Conservation (phyloP, 2,797 vertebrate species). For the Leptoclinus maculatus region DNA sequence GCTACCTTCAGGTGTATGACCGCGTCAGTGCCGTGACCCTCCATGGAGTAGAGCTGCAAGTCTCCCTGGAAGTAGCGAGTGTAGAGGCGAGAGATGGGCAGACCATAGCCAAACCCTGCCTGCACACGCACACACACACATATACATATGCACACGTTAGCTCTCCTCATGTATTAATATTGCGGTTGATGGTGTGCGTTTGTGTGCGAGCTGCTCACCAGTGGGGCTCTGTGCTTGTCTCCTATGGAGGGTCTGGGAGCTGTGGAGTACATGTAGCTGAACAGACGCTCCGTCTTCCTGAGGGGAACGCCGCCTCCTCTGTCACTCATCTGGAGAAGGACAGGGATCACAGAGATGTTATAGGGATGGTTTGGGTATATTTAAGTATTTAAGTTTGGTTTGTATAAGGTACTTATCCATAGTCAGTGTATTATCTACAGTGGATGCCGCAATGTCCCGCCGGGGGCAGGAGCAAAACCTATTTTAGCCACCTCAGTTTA, state of each 20-base stretch:
- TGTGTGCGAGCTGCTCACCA: constrained; percentile 75
- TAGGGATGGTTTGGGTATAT: background rate
- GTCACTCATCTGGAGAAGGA: constrained; percentile 87
- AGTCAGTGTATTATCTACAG: background rate
- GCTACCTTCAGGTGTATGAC: constrained; percentile 86
- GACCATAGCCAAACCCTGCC: constrained; percentile 91
- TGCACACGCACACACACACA: constrained; percentile 54
- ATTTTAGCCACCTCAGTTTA: background rate
- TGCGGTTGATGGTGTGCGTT: background rate
- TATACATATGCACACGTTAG: background rate
- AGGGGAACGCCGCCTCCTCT: constrained; percentile 88
- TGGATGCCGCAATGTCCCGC: no score
- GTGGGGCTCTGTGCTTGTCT: constrained; percentile 82
- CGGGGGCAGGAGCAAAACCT: no score
- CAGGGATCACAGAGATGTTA: background rate
- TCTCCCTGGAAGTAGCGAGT: constrained; percentile 94
- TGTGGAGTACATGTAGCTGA: constrained; percentile 93
- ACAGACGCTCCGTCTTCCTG: constrained; percentile 89
- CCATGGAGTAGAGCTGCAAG: constrained; percentile 92
- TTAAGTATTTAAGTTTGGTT: background rate
- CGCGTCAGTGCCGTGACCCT: constrained; percentile 88
- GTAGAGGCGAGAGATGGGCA: constrained; percentile 93
- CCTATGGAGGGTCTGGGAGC: constrained; percentile 86
- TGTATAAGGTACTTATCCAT: background rate
- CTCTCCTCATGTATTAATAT: background rate